Evolutionary conservation across 1,140 invertebrate genomes (phyloP).

Genomic region (Platorchestia sp.): DNA sequence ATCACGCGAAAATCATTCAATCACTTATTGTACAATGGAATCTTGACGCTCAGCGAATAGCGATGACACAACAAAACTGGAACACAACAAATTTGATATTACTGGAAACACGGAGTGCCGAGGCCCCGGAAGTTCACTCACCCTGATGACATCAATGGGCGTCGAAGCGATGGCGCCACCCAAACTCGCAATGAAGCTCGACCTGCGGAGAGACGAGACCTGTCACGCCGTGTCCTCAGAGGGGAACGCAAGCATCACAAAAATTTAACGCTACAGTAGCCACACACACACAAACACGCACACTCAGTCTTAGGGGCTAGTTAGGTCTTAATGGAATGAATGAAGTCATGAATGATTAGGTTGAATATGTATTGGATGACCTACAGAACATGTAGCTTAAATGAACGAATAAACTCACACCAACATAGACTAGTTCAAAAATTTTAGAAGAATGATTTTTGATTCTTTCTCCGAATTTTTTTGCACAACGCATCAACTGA

Average conservation of each 20-base stretch:
- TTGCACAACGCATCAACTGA: not conserved
- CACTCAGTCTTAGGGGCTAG: constrained; percentile 39
- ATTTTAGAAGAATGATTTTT: not conserved
- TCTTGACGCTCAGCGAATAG: too few species aligned
- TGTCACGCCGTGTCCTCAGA: not conserved
- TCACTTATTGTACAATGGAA: too few species aligned
- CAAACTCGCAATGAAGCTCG: constrained; percentile 91
- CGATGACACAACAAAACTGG: too few species aligned
- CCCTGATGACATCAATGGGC: constrained; percentile 94
- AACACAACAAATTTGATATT: too few species aligned
- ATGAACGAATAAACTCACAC: constrained; percentile 32
- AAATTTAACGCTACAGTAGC: not conserved
- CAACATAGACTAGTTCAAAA: not conserved
- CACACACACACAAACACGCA: constrained; percentile 11
- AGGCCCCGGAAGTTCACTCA: too few species aligned
- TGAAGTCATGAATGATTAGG: constrained; percentile 10
- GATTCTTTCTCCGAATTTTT: not conserved
- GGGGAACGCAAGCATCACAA: not conserved
- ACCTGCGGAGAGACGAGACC: constrained; percentile 73
- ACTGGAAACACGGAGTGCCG: too few species aligned
- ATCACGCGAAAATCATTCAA: too few species aligned
- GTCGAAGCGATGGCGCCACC: constrained; percentile 93
- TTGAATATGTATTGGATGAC: not conserved
- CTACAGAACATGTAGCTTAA: not conserved
- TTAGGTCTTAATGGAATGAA: constrained; percentile 46